Evolutionary conservation across 2,888 invertebrate genomes (phyloP).

Genomic region (Pollenia angustigena): DNA sequence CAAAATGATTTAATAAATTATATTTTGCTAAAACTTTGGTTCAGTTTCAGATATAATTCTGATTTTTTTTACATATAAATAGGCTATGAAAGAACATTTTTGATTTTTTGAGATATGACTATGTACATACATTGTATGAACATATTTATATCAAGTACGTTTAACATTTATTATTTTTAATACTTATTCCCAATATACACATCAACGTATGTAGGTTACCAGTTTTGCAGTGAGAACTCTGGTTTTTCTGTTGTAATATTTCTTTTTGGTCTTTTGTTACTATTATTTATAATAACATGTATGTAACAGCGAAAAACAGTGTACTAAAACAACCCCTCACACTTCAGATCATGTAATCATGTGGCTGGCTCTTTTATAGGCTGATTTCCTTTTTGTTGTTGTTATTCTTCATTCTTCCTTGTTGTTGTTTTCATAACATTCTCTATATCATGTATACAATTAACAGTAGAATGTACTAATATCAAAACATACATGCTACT

Average conservation of each 20-base stretch:
- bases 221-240: conserved; percentile 18
- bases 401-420: conserved; percentile 28
- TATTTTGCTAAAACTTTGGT: no score
- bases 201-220: no score
- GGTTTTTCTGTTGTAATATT: background rate
- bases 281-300: conserved; percentile 25
- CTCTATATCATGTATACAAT: conserved; percentile 54
- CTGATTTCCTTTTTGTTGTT: conserved; percentile 27
- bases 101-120: no score
- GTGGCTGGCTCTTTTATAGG: conserved; percentile 26
- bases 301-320: background rate
- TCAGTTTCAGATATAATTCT: no score
- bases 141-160: no score
- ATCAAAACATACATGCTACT: conserved; percentile 60
- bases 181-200: no score
- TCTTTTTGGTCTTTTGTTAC: conserved; percentile 16
- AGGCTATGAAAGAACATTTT: no score
- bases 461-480: background rate
- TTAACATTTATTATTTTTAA: no score
- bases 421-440: conserved; percentile 52
- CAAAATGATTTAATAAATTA: no score
- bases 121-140: no score
- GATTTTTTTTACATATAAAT: no score
- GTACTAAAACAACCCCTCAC: conserved; percentile 56
- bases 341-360: conserved; percentile 50